A percentile compares a stretch with the other conserved stretches of the same genome.
Evolutionary conservation across 2,113 vertebrate species (phyloP).

Genomic region (Maylandia zebra): DNA sequence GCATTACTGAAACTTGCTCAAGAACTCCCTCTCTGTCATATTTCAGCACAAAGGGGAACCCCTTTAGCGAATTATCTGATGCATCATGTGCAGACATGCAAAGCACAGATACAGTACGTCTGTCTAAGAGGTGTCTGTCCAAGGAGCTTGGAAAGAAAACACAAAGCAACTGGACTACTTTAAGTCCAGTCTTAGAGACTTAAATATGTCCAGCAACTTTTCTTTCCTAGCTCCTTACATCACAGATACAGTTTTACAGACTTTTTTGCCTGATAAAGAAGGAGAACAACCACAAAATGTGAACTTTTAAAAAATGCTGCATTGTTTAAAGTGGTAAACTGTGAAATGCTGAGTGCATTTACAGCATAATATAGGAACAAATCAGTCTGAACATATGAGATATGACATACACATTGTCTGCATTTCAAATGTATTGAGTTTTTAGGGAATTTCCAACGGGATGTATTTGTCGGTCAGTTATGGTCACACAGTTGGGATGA

Average conservation of each 20-base stretch:
- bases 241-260: not conserved
- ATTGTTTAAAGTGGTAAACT: not conserved
- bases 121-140: not conserved
- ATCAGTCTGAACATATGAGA: not conserved
- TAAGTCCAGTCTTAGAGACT: not conserved
- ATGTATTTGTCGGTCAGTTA: not conserved
- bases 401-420: not conserved
- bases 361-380: not conserved
- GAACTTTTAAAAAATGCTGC: not conserved
- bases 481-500: not conserved
- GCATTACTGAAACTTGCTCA: not conserved
- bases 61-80: not conserved
- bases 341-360: not conserved
- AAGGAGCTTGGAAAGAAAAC: not conserved
- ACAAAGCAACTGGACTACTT: not conserved
- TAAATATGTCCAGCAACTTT: rapidly evolving
- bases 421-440: not conserved
- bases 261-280: rapidly evolving
- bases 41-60: not conserved
- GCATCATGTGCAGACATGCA: not conserved
- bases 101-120: not conserved
- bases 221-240: not conserved
- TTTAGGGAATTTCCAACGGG: not conserved
- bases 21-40: not conserved
- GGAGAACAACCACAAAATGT: not conserved